phyloP scores from a whole-genome alignment of 2,888 invertebrate genomes.

The Phymatocera aterrima region DNA sequence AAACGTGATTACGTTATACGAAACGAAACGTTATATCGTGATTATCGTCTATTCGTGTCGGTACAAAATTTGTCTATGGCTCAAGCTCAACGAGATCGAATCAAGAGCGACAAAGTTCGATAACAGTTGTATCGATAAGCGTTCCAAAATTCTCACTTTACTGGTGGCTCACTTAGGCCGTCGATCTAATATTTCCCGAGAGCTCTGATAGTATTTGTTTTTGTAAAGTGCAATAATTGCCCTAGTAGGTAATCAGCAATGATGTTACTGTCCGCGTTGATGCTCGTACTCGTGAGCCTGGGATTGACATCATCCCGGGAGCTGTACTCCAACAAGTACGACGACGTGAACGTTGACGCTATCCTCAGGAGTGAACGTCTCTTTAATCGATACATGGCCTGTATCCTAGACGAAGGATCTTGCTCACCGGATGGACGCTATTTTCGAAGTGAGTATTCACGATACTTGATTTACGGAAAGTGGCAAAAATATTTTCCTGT shows the following conservation, averaged over 20 bases:
- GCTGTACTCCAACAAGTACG: constrained; percentile 48
- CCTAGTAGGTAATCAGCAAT: constrained; percentile 7
- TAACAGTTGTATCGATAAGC: too few species aligned
- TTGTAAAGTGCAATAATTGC: background rate
- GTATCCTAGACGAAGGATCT: constrained; percentile 56
- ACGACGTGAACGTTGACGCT: constrained; percentile 51
- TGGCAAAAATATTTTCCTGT: background rate
- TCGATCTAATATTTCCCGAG: background rate
- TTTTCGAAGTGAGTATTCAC: constrained; percentile 56
- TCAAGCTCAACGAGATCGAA: too few species aligned
- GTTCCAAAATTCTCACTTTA: too few species aligned
- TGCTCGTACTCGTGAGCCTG: background rate
- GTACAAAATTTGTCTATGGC: too few species aligned
- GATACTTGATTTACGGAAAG: background rate
- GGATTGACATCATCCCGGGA: constrained; percentile 36
- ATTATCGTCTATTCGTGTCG: too few species aligned
- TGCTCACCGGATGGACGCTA: constrained; percentile 56
- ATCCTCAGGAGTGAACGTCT: constrained; percentile 53
- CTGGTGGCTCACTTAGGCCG: too few species aligned
- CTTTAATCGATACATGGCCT: constrained; percentile 52
- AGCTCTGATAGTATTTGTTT: background rate
- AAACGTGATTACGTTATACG: too few species aligned
- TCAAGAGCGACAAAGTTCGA: too few species aligned
- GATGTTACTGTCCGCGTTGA: background rate
- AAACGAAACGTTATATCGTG: too few species aligned